Conservation (phyloP, 64 coral and sea anemone species). For the Actinia equina region DNA sequence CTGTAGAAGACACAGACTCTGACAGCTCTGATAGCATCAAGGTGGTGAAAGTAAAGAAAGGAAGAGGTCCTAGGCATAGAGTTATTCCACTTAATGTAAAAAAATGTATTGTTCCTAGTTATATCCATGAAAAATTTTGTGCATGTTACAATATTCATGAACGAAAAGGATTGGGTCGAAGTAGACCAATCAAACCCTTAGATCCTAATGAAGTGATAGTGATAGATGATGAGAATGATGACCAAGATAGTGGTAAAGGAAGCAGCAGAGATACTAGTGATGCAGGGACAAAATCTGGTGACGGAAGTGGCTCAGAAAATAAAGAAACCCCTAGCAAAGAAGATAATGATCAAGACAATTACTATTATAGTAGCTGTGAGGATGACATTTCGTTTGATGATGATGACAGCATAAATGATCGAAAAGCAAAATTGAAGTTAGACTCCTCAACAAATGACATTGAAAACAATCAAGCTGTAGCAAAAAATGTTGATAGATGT, state of each 20-base stretch:
- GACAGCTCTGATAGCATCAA: slow-evolving; percentile 7
- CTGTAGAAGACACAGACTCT: neutral
- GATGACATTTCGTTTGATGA: neutral
- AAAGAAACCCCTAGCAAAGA: neutral
- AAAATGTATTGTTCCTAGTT: neutral
- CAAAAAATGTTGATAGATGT: neutral
- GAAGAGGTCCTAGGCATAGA: neutral
- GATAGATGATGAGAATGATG: slow-evolving; percentile 3
- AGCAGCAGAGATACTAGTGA: slow-evolving; percentile 1
- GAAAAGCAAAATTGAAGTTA: neutral
- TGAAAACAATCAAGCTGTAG: neutral
- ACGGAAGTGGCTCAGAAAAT: neutral
- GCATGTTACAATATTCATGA: neutral
- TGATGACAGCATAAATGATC: neutral
- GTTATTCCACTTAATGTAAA: neutral
- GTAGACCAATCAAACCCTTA: neutral
- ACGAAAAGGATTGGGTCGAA: neutral
- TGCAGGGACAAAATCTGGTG: neutral
- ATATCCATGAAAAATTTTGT: neutral
- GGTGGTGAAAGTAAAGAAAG: neutral
- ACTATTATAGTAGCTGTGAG: neutral
- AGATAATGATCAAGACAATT: neutral
- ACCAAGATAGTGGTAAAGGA: slow-evolving; percentile 4
- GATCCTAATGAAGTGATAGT: neutral
- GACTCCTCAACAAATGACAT: neutral